Evolutionary conservation across 2,888 invertebrate genomes (phyloP).

Genomic region (Caenorhabditis macrosperma): DNA sequence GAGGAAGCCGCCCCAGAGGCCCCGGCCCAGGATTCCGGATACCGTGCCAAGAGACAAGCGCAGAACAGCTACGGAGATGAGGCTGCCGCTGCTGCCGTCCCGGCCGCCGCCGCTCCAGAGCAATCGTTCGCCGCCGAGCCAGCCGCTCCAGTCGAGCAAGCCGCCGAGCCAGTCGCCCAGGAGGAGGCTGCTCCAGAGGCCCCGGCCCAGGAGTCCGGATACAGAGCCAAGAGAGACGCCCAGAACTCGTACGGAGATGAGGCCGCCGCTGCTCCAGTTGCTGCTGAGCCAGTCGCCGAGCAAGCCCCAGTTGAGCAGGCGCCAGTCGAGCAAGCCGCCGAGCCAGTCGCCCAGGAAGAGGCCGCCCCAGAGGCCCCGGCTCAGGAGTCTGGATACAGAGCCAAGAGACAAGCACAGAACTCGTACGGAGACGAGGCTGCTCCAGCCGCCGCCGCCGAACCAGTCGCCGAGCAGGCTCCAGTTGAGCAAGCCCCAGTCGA

Average conservation of each 20-base stretch:
- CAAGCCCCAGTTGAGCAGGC: constrained; percentile 14
- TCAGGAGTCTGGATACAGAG: constrained; percentile 53
- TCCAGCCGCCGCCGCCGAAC: constrained; percentile 39
- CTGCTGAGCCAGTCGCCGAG: constrained; percentile 32
- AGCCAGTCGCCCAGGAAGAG: constrained; percentile 48
- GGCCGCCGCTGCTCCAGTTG: constrained; percentile 42
- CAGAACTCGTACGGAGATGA: constrained; percentile 71
- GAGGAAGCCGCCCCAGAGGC: constrained; percentile 47
- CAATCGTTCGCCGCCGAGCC: constrained; percentile 40
- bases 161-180: constrained; percentile 35
- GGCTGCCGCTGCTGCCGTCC: no score
- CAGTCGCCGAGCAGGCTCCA: constrained; percentile 29
- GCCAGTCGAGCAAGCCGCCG: constrained; percentile 34
- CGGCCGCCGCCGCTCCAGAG: constrained; percentile 29
- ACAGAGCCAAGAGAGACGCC: constrained; percentile 59
- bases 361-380: constrained; percentile 53
- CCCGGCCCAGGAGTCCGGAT: constrained; percentile 65
- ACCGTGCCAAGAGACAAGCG: constrained; percentile 48
- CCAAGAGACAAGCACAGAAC: constrained; percentile 57
- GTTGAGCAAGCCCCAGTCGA: constrained; percentile 48
- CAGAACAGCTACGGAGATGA: constrained; percentile 53
- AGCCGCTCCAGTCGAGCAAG: constrained; percentile 44
- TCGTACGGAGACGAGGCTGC: constrained; percentile 48
- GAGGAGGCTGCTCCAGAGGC: constrained; percentile 44
- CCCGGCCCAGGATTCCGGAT: constrained; percentile 49